These are phyloP conservation scores for Podocnemis expansa DNA, from an alignment of 2,113 vertebrate species.

Conservation along the genomic window DNA sequence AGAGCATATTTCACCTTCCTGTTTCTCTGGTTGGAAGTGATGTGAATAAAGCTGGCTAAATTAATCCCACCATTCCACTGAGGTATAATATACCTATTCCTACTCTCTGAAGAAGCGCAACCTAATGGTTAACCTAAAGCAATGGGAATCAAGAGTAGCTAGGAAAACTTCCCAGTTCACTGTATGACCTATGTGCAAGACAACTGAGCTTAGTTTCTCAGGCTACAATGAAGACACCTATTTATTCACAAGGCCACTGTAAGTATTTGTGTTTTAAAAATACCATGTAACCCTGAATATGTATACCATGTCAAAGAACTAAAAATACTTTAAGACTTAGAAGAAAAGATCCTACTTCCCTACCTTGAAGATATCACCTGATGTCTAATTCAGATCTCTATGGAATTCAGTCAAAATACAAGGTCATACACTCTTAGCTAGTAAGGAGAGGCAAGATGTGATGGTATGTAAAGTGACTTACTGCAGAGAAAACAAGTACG, in stretches of 20 bases:
- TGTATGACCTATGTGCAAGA: conserved; percentile 12
- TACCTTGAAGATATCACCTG: neutral
- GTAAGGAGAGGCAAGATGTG: conserved; percentile 7
- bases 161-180: neutral
- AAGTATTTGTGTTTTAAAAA: conserved; percentile 9
- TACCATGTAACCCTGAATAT: neutral
- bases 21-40: neutral
- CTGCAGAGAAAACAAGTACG: conserved; percentile 16
- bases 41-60: neutral
- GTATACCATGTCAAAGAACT: neutral
- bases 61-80: neutral
- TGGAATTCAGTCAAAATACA: neutral
- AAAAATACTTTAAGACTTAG: neutral
- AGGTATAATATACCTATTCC: neutral
- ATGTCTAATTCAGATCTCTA: neutral
- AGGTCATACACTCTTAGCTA: neutral
- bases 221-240: conserved; percentile 21
- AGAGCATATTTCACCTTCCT: neutral
- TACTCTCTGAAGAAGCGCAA: conserved; percentile 42
- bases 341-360: conserved; percentile 16
- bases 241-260: conserved; percentile 24
- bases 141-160: neutral
- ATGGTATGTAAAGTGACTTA: neutral
- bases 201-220: neutral
- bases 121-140: neutral